phyloP scores from a whole-genome alignment of 2,797 vertebrate species.

The Catharus ustulatus region DNA sequence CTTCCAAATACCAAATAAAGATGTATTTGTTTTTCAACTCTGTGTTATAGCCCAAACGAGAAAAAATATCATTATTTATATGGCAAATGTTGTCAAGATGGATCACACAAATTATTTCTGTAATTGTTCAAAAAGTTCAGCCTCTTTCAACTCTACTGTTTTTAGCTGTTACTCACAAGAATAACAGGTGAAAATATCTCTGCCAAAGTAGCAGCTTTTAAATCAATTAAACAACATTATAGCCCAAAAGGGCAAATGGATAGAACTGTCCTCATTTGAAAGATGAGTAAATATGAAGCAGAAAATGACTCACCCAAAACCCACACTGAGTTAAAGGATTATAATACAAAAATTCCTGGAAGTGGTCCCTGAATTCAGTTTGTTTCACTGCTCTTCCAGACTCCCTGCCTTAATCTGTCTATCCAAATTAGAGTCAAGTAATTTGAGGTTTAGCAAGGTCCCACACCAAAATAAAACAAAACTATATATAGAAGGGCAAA shows the following conservation, averaged over 20 bases:
- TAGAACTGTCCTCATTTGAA: constrained; percentile 12
- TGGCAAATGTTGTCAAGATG: neutral
- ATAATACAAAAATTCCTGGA: constrained; percentile 58
- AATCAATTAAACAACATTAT: neutral
- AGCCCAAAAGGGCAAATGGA: constrained; percentile 22
- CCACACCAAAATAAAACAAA: constrained; percentile 6
- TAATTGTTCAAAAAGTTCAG: neutral
- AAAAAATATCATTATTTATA: neutral
- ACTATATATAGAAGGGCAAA: neutral
- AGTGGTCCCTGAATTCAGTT: constrained; percentile 16
- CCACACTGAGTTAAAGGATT: neutral
- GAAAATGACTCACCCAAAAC: constrained; percentile 50
- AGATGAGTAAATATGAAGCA: constrained; percentile 47
- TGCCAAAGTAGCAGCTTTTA: constrained; percentile 49
- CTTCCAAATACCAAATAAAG: neutral
- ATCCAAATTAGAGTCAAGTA: constrained; percentile 20
- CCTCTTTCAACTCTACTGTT: neutral
- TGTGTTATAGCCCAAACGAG: neutral
- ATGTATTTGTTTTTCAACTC: neutral
- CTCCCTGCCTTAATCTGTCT: neutral
- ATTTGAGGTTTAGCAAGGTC: neutral
- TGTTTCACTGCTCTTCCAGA: constrained; percentile 20
- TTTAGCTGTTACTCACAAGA: constrained; percentile 34
- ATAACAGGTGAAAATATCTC: constrained; percentile 1
- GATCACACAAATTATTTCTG: neutral